Conservation (phyloP, 2,113 vertebrate species). For the Lanius collurio region DNA sequence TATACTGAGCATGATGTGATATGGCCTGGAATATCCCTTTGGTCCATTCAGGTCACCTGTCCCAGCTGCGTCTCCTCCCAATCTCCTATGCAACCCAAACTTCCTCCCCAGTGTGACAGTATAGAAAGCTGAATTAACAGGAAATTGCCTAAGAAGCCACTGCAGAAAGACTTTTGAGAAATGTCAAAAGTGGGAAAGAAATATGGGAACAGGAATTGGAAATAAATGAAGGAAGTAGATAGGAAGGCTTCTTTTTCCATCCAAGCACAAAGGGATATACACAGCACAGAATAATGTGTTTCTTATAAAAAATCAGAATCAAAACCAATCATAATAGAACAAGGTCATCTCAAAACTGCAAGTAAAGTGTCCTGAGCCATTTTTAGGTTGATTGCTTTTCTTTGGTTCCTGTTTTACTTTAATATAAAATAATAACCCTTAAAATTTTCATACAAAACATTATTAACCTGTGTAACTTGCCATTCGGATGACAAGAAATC, state of each 20-base stretch:
- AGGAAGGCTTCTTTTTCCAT: not conserved
- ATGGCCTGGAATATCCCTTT: not conserved
- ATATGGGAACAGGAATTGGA: not conserved
- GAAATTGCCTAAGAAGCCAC: not conserved
- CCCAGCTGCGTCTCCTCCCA: not conserved
- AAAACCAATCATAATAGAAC: not conserved
- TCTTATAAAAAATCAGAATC: not conserved
- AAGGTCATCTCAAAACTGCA: not conserved
- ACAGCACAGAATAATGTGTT: not conserved
- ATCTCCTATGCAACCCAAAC: rapidly evolving
- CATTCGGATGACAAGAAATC: not conserved
- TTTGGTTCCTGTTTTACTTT: not conserved
- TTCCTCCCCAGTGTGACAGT: not conserved
- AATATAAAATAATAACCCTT: not conserved
- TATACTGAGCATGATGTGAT: not conserved
- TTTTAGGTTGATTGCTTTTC: not conserved
- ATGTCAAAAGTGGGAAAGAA: not conserved
- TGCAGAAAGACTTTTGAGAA: not conserved
- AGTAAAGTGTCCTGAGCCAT: not conserved
- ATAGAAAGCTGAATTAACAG: not conserved
- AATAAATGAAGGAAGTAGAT: not conserved
- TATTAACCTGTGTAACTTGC: not conserved
- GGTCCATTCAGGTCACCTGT: not conserved
- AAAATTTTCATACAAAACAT: not conserved
- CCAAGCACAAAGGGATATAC: not conserved